Evolutionary conservation across 2,113 vertebrate species (phyloP), one percentile per base, ranked within the genome.

Genomic region (Rhabdornis inornatus): DNA sequence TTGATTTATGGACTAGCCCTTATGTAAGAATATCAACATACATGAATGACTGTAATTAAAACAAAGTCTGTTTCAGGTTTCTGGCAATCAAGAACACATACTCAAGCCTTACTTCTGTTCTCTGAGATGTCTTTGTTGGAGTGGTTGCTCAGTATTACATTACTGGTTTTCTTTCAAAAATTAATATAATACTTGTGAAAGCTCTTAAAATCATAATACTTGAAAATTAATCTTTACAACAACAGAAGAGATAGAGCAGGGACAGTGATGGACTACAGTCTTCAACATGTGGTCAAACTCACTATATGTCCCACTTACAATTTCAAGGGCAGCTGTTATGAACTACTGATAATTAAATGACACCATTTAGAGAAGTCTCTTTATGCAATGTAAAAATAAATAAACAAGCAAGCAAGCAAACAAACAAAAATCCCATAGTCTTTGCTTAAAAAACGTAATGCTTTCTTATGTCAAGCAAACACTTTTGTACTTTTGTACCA

Each of bases 391-490:
- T 15, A 76, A 68, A 75, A 80, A 70, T 21, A 42, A 66, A 57
- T 10, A 68, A 63, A 6, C 1, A 49, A 78, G 8, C 3, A 42
- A 80, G 7, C 13, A 24, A 39, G 4, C 17, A 59, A 49, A 9
- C 9, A 40, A 44, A n/a, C n/a, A 18, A 24, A 25, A 8, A 1
- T 0, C 7, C 5, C 8, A 31, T 9, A n/a, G 13, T 27, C 15
- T 53, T 2, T 72, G 17, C 4, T 6, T 64, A 33, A 44, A 53
- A 69, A 60, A 0, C 7, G 33, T 35, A 28, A 30, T 16, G 3
- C 1, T 64, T 50, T 78, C 3, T 78, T 47, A 49, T 24, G 44
- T 6, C 4, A 44, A 57, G 15, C n/a, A 75, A 89, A 37, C 14
- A 39, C 2, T n/a, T 74, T n/a, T 21, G 18, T 33, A 39, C 2